phyloP scores from a whole-genome alignment of 2,797 vertebrate species.

The Psittacula echo region DNA sequence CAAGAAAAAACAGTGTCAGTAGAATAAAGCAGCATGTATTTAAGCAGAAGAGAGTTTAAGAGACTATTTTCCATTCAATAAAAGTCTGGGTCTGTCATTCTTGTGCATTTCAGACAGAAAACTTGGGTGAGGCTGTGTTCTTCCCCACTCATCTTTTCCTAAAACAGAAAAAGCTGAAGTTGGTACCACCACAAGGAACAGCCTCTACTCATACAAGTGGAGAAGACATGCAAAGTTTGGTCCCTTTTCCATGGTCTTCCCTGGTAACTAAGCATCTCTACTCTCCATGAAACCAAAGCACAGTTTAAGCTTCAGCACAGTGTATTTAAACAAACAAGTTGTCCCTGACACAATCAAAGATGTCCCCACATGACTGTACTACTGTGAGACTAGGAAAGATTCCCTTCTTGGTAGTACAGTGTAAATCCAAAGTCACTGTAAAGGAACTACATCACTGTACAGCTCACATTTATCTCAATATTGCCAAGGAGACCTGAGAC shows the following conservation, averaged over 20 bases:
- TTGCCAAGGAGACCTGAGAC: not conserved
- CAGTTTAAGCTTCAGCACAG: not conserved
- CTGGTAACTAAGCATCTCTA: not conserved
- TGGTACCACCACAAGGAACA: not conserved
- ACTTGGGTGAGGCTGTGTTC: not conserved
- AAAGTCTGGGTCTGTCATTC: not conserved
- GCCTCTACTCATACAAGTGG: not conserved
- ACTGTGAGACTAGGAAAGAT: not conserved
- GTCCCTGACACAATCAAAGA: not conserved
- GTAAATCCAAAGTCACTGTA: not conserved
- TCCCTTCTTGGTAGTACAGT: not conserved
- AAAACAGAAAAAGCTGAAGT: not conserved
- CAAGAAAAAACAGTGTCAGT: not conserved
- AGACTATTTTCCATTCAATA: not conserved
- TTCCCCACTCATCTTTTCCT: not conserved
- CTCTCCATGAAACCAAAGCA: not conserved
- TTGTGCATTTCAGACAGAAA: not conserved
- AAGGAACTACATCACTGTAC: not conserved
- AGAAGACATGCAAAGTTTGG: not conserved
- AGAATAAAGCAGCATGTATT: not conserved
- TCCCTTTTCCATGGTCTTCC: not conserved
- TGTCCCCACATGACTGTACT: not conserved
- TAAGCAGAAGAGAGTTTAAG: not conserved
- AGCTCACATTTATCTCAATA: rapidly evolving
- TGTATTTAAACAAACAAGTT: not conserved